A percentile compares a stretch with the other conserved stretches of the same genome.
Conservation (phyloP, 1,140 invertebrate genomes). For the Lordiphosa mommai region DNA sequence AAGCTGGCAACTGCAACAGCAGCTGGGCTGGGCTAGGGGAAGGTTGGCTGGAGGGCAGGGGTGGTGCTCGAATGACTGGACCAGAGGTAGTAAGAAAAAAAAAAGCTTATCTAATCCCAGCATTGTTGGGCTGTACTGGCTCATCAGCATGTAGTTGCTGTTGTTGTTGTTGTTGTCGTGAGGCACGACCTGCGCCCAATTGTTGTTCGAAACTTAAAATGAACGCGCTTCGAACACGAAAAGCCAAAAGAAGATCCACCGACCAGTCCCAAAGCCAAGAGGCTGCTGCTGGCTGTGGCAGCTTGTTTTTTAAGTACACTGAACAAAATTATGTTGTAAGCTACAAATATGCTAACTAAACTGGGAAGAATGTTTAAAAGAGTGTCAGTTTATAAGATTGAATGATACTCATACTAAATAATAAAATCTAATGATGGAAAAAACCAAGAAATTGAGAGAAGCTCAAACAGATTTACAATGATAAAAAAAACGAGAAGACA, state of each 20-base stretch:
- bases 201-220: conserved; percentile 68
- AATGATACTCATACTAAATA: too few relatives aligned
- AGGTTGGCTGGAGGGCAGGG: too few relatives aligned
- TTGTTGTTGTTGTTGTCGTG: conserved; percentile 50
- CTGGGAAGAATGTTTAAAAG: too few relatives aligned
- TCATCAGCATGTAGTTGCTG: conserved; percentile 14
- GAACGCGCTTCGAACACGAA: conserved; percentile 75
- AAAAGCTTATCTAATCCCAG: conserved; percentile 66
- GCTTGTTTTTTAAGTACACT: too few relatives aligned
- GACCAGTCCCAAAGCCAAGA: neutral
- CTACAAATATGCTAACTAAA: too few relatives aligned
- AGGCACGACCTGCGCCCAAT: conserved; percentile 73
- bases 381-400: too few relatives aligned
- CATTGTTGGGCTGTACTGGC: conserved; percentile 30
- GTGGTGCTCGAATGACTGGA: conserved; percentile 15
- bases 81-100: conserved; percentile 35
- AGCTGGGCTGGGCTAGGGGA: neutral
- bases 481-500: too few relatives aligned
- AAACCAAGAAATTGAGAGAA: too few relatives aligned
- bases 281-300: neutral
- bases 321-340: too few relatives aligned
- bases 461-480: too few relatives aligned
- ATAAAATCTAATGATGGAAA: too few relatives aligned
- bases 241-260: conserved; percentile 30
- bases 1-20: conserved; percentile 35